These are phyloP conservation scores for Ptychochromis oligacanthus DNA, from an alignment of 2,113 vertebrate genomes.

Conservation along the genomic window DNA sequence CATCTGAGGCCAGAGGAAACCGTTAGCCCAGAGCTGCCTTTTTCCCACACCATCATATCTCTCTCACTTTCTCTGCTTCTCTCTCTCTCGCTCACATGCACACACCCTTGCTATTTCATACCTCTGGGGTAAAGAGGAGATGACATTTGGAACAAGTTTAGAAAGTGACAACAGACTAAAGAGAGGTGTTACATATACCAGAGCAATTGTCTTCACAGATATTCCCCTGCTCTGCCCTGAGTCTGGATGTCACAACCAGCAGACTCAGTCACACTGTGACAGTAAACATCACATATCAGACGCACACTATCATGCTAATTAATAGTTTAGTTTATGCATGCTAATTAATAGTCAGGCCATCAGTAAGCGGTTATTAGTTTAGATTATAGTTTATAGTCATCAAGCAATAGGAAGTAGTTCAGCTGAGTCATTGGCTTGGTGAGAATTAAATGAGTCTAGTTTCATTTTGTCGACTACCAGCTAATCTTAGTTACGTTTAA, in stretches of 20 bases:
- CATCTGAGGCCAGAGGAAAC: conserved; percentile 75
- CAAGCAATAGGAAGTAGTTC: background rate
- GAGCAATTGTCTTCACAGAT: conserved; percentile 43
- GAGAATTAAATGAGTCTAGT: background rate
- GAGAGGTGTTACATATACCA: conserved; percentile 50
- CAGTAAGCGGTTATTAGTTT: background rate
- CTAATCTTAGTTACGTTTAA: too few relatives aligned
- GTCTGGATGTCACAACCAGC: conserved; percentile 5
- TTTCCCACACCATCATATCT: conserved; percentile 66
- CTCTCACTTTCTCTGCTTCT: background rate
- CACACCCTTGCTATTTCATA: conserved; percentile 32
- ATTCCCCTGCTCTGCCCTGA: conserved; percentile 6
- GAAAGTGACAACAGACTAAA: conserved; percentile 53
- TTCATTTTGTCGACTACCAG: background rate
- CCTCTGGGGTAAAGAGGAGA: conserved; percentile 18
- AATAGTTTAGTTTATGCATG: background rate
- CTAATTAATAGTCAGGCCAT: background rate
- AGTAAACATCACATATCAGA: background rate
- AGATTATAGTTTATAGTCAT: background rate
- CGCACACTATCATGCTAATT: background rate
- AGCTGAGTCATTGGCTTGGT: background rate
- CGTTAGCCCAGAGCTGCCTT: conserved; percentile 57
- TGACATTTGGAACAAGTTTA: conserved; percentile 59
- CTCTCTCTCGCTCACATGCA: background rate
- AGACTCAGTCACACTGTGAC: background rate